These are phyloP conservation scores for Jordanella pulchra DNA, from an alignment of 2,797 vertebrate genomes.

Conservation along the genomic window DNA sequence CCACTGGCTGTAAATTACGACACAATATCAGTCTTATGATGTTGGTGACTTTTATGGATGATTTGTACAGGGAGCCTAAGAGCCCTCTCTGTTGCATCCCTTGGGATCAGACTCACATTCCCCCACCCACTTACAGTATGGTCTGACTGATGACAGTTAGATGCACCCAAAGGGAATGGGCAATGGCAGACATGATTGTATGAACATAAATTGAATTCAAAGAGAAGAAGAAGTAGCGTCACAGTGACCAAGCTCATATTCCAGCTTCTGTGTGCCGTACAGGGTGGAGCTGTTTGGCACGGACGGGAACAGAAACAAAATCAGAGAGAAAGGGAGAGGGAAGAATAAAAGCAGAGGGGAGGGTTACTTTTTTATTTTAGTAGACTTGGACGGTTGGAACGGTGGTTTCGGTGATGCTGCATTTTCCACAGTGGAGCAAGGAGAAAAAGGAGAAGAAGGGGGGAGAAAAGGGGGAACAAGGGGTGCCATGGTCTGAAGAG, in stretches of 20 bases:
- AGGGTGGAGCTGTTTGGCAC: constrained; percentile 78
- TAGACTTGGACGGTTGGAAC: constrained; percentile 65
- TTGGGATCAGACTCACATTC: constrained; percentile 53
- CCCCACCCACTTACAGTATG: constrained; percentile 51
- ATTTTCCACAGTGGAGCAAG: constrained; percentile 79
- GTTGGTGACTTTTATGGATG: constrained; percentile 33
- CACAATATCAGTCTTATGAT: constrained; percentile 39
- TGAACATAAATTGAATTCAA: not conserved
- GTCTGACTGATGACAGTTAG: constrained; percentile 44
- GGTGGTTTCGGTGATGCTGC: constrained; percentile 79
- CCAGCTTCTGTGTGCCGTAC: constrained; percentile 46
- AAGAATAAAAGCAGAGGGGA: constrained; percentile 58
- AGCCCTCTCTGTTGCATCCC: constrained; percentile 51
- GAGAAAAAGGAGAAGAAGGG: constrained; percentile 14
- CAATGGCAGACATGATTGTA: constrained; percentile 11
- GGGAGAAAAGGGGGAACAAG: constrained; percentile 43
- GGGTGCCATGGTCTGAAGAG: constrained; percentile 55
- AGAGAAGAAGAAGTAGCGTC: not conserved
- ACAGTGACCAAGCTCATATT: constrained; percentile 17
- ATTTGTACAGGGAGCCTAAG: constrained; percentile 18
- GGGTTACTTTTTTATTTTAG: constrained; percentile 76
- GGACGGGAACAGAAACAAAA: constrained; percentile 11
- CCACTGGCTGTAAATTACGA: constrained; percentile 16
- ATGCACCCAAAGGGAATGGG: constrained; percentile 19
- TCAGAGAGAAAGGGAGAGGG: constrained; percentile 27